Conservation (phyloP, 2,888 invertebrate genomes). For the Sturmia bella region DNA sequence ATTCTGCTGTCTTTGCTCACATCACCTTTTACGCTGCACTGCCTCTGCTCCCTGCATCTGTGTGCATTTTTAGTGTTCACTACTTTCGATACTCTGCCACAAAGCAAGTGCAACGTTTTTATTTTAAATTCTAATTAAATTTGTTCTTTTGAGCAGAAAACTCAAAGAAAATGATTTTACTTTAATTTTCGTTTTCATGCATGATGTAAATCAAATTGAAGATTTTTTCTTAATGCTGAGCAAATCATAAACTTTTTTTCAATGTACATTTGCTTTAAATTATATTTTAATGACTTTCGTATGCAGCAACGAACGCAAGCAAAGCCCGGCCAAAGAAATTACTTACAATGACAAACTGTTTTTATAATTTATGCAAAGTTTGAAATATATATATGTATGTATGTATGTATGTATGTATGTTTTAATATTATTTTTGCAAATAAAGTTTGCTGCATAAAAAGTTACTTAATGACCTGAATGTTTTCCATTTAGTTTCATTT, state of each 20-base stretch:
- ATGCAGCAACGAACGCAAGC: conserved; percentile 1
- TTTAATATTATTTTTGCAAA: neutral
- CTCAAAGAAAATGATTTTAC: neutral
- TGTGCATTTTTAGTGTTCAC: no score
- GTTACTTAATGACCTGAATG: conserved; percentile 34
- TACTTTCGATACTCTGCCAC: no score
- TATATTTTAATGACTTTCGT: conserved; percentile 35
- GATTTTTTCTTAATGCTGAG: neutral
- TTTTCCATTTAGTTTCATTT: neutral
- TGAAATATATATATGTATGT: neutral
- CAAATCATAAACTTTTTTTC: neutral
- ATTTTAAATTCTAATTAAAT: no score
- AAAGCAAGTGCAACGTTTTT: no score
- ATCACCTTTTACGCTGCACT: no score
- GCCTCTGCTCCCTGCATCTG: no score
- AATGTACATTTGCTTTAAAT: conserved; percentile 20
- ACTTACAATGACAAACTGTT: conserved; percentile 12
- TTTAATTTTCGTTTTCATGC: conserved; percentile 4
- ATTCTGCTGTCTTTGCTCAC: no score
- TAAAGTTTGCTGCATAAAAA: conserved; percentile 5
- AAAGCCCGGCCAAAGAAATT: neutral
- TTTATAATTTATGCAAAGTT: conserved; percentile 20
- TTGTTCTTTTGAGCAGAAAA: neutral
- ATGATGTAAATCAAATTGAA: neutral
- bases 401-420: no score